Conservation (phyloP, 2,113 vertebrate genomes). For the Dinomys branickii region DNA sequence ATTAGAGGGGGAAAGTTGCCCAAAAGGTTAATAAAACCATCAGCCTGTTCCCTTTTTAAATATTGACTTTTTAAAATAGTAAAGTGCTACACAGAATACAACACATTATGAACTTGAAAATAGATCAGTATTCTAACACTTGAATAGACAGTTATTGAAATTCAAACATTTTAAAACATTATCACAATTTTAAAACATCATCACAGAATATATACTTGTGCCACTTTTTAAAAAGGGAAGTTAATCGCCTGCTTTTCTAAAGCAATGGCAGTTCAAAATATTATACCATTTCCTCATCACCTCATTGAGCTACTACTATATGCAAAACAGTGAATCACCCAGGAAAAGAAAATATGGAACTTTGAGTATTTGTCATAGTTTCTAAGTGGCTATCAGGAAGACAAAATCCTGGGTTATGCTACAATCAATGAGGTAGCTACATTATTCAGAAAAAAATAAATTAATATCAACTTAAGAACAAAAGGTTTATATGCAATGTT, state of each 20-base stretch:
- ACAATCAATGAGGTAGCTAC: background rate
- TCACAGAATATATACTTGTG: background rate
- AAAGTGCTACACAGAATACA: background rate
- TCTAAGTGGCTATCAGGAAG: background rate
- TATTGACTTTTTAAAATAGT: background rate
- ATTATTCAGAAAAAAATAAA: background rate
- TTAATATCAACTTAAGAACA: background rate
- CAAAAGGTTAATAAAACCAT: slow-evolving; percentile 45
- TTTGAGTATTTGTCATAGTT: background rate
- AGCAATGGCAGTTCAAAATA: background rate
- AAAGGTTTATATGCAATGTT: background rate
- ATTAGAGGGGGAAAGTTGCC: slow-evolving; percentile 23
- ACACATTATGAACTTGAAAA: slow-evolving; percentile 32
- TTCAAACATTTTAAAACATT: slow-evolving; percentile 13
- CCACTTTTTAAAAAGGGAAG: background rate
- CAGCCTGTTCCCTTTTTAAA: background rate
- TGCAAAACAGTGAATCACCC: background rate
- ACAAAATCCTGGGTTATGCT: background rate
- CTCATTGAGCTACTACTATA: background rate
- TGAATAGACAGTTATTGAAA: slow-evolving; percentile 21
- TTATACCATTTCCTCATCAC: background rate
- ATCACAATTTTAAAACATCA: slow-evolving; percentile 28
- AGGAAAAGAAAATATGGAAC: background rate
- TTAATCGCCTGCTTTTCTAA: background rate
- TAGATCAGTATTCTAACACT: background rate